phyloP scores from a whole-genome alignment of 2,113 vertebrate genomes.

The Circaetus cinerascens region DNA sequence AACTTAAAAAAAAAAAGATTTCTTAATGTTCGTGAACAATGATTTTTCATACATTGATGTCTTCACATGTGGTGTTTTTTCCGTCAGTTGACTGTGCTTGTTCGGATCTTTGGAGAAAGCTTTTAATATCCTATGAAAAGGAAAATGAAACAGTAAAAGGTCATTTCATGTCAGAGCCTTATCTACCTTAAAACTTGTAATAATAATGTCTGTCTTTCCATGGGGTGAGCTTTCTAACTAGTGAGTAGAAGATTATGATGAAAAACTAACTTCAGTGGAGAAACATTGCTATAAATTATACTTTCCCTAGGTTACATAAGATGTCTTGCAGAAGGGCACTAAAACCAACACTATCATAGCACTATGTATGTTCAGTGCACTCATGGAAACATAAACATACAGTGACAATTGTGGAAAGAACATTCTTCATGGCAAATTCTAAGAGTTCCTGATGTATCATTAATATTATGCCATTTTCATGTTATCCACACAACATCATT shows the following conservation, averaged over 20 bases:
- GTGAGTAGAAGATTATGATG: neutral
- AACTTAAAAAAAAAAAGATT: neutral
- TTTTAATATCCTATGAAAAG: constrained; percentile 64
- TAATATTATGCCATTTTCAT: neutral
- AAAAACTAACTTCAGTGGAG: neutral
- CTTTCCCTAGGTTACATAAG: neutral
- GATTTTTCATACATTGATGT: neutral
- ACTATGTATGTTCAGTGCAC: neutral
- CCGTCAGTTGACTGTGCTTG: constrained; percentile 14
- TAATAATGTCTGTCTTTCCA: neutral
- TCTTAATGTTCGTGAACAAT: neutral
- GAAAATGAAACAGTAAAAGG: constrained; percentile 31
- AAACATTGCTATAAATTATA: neutral
- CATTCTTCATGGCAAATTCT: neutral
- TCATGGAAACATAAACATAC: neutral
- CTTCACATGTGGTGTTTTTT: neutral
- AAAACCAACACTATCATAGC: neutral
- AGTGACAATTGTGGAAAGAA: neutral
- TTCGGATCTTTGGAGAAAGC: constrained; percentile 41
- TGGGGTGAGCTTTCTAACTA: neutral
- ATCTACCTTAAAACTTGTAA: neutral
- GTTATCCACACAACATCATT: neutral
- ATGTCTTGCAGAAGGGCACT: neutral
- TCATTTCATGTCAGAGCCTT: neutral
- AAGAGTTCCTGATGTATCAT: neutral